Evolutionary conservation across 2,797 vertebrate genomes (phyloP).

Genomic region (Myotis myotis): DNA sequence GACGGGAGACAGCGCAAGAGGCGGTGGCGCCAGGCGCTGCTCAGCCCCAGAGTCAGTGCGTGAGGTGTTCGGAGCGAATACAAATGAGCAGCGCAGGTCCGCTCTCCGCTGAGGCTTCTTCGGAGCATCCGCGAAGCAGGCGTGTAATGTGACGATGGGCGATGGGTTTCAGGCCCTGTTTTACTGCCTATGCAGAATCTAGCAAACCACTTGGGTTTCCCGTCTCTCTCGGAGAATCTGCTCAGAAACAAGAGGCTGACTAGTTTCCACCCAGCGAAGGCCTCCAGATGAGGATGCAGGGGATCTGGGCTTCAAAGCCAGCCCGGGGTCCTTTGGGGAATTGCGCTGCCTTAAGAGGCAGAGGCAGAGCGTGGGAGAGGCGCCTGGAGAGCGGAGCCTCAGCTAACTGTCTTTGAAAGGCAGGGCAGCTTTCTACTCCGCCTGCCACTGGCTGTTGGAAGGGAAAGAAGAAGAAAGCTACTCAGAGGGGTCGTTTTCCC

Average conservation of each 20-base stretch:
- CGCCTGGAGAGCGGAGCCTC: not conserved
- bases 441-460: not conserved
- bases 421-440: not conserved
- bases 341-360: not conserved
- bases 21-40: not conserved
- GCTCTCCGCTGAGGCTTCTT: not conserved
- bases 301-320: not conserved
- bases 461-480: not conserved
- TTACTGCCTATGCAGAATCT: constrained; percentile 30
- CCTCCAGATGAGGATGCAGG: not conserved
- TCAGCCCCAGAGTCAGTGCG: not conserved
- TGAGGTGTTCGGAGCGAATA: constrained; percentile 25
- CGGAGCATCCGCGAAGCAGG: constrained; percentile 36
- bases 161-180: not conserved
- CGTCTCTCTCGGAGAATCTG: not conserved
- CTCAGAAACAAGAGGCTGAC: not conserved
- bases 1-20: constrained; percentile 60
- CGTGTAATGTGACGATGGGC: not conserved
- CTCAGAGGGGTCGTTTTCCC: not conserved
- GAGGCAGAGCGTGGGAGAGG: not conserved
- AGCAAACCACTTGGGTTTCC: not conserved
- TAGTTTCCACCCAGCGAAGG: not conserved
- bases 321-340: not conserved
- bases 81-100: constrained; percentile 30
- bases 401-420: constrained; percentile 32